Base-by-base conservation (phyloP, 1,140 invertebrate species). In the Branchinecta lindahli region DNA sequence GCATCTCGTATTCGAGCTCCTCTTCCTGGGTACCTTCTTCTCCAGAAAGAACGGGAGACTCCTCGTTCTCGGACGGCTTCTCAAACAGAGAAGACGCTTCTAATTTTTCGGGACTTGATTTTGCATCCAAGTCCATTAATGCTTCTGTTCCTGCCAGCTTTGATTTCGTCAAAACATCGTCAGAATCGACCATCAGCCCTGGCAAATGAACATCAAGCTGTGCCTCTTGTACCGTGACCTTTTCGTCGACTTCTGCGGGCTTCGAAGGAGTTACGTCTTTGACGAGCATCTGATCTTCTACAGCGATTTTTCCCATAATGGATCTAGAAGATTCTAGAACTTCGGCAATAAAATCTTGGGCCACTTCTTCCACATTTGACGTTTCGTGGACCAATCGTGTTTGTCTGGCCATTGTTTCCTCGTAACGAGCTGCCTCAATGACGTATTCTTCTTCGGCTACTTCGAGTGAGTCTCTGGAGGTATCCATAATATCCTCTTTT, bases 21-120 rank as follows among this genome's bases (percentile, higher is more conserved):
- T 68, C 68, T 45, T 18, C 8, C 33, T 33, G 33, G 33, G 33
- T 33, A 33, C 33, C 33, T 68, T 68, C 46, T 45, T 68, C 68
- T 68, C 46, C 68, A 9, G 45, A 61, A 3, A 61, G 33, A 33
- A 33, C 33, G 33, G 33, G 33, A 33, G 33, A 44, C 66, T 18
- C 12, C 45, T 20, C 45, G 21, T 66, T 8, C n/a, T 66, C 66
- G n/a, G 8, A 33, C 12, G 20, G 12, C 66, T 33, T 67, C 18
- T 67, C 66, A 7, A 12, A 44, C 66, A 20, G n/a, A 20, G 5
- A 0, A 15, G 33, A 44, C 15, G 33, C 66, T n/a, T 67, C 66
- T 7, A 45, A 12, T 15, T 33, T 67, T 45, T 67, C 45, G 15
- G 15, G 7, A 44, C 45, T 67, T 6, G 18, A 8, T 45, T 67